phyloP scores from a whole-genome alignment of 2,888 invertebrate genomes.

The Pinctada fucata region DNA sequence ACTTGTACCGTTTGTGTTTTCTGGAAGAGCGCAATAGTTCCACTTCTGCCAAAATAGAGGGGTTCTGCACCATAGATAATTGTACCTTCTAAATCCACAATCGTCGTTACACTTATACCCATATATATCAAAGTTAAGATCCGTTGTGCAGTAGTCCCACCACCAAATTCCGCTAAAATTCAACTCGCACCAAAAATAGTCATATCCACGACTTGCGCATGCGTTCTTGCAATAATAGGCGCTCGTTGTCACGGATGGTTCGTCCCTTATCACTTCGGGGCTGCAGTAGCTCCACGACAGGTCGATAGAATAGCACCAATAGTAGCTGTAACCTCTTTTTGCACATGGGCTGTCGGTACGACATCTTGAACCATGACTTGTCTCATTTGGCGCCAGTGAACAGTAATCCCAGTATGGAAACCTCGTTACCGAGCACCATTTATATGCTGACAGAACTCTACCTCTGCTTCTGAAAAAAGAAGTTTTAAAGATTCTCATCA shows the following conservation, averaged over 20 bases:
- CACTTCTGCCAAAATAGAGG: background rate
- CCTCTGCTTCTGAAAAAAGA: no score
- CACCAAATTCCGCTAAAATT: background rate
- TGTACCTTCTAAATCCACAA: background rate
- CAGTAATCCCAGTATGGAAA: conserved; percentile 1
- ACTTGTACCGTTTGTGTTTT: background rate
- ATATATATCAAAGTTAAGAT: background rate
- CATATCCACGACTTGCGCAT: background rate
- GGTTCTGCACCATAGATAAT: background rate
- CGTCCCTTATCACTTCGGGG: background rate
- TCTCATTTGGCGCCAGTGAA: background rate
- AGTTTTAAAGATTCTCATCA: no score
- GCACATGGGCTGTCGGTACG: background rate
- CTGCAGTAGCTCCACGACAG: background rate
- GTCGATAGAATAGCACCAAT: background rate
- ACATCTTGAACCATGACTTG: background rate
- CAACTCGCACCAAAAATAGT: conserved; percentile 1
- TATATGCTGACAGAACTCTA: background rate
- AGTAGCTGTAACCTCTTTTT: background rate
- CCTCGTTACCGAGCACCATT: background rate
- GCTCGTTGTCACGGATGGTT: background rate
- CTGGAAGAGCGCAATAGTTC: background rate
- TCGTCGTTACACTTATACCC: background rate
- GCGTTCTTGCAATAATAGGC: background rate
- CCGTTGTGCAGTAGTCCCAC: background rate